Evolutionary conservation across 2,797 vertebrate species (phyloP), one percentile per base, ranked within the genome.

Genomic region (Trichosurus vulpecula): DNA sequence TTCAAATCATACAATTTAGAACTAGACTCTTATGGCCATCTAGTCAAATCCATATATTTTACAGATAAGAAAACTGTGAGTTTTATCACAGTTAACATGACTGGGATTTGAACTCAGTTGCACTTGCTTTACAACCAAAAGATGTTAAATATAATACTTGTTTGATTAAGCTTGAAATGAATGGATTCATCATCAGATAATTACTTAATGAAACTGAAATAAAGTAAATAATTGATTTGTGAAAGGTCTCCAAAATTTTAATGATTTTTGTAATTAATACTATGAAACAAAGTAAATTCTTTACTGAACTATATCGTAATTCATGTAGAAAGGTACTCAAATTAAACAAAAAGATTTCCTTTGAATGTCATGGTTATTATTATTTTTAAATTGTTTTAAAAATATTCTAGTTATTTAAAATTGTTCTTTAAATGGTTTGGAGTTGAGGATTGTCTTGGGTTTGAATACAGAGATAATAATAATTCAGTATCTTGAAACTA

Each of bases 401-500:
- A 61, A 61, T 61, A 61, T 16, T 19, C n/a, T 66, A n/a, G 1
- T 66, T 58, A 2, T 74, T 47, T 47, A 81, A 47, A 47, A 41
- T 41, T 25, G 90, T 29, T 47, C 56, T 54, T 81, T 31, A 25
- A 57, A 93, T 92, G n/a, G 2, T 12, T 94, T 95, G 81, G 31
- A n/a, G 61, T 55, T 92, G 55, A 52, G 51, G 30, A n/a, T 12
- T 31, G 1, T 47, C 55, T 41, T 55, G 35, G 31, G 12, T 52
- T 93, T 89, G n/a, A 51, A 96, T 81, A 25, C 53, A 54, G 3
- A 93, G 54, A 54, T 51, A 25, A 4, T 94, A 93, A n/a, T 14
- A 91, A 90, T 92, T 57, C 41, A 31, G 53, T 92, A 91, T 8
- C 29, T 27, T 91, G 90, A 90, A 92, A 6, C 41, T 30, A 13